Percentiles rank a stretch among this genome's conserved stretches.
phyloP scores from a whole-genome alignment of 2,888 invertebrate species.

The Eremobia ochroleuca region DNA sequence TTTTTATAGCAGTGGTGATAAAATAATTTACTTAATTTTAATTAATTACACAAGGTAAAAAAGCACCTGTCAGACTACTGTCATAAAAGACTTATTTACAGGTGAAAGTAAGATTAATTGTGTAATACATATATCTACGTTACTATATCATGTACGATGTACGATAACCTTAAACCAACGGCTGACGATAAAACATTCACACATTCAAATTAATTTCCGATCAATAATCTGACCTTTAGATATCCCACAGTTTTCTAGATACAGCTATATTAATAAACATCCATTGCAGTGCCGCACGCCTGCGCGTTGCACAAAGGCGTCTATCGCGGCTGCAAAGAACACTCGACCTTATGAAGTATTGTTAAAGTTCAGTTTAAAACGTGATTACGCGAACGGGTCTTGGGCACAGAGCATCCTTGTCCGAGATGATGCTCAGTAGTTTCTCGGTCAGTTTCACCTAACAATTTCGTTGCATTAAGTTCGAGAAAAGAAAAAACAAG shows the following conservation, averaged over 20 bases:
- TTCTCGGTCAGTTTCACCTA: constrained; percentile 19
- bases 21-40: too few relatives aligned
- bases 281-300: constrained; percentile 22
- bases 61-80: too few relatives aligned
- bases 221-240: constrained; percentile 31
- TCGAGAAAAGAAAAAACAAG: background rate
- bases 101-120: too few relatives aligned
- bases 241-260: constrained; percentile 3
- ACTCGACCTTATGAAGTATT: background rate
- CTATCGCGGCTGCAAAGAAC: constrained; percentile 13
- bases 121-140: too few relatives aligned
- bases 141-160: too few relatives aligned
- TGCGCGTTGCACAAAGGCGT: constrained; percentile 50
- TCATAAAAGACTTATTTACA: too few relatives aligned
- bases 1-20: too few relatives aligned
- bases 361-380: constrained; percentile 6
- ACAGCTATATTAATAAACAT: background rate
- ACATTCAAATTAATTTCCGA: constrained; percentile 4
- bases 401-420: constrained; percentile 11
- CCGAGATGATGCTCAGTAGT: constrained; percentile 21
- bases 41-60: too few relatives aligned
- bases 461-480: background rate
- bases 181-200: background rate
- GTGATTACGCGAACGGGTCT: too few relatives aligned
- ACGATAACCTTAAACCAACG: too few relatives aligned